Evolutionary conservation across 2,113 vertebrate species (phyloP), one percentile per base, ranked within the genome.

Genomic region (Dryoscopus gambensis): DNA sequence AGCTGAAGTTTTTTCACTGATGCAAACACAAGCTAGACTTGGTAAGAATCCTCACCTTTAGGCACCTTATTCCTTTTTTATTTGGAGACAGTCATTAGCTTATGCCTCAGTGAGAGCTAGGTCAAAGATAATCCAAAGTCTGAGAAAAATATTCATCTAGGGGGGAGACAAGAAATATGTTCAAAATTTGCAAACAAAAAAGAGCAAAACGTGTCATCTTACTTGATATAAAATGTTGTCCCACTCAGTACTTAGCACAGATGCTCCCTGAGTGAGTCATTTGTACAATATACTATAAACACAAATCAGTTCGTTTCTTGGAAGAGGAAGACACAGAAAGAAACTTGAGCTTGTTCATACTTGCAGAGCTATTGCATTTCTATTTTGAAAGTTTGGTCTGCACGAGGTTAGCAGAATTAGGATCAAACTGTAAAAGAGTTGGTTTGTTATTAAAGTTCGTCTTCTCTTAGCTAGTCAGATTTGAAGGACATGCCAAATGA

Each of bases 211-310:
- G 37, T 93, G 56, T 57, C 89, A 70, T 82, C 89, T 77, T 93
- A 73, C 82, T 94, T 69, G 82, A 80, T 76, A 79, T 21, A 87
- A 96, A 96, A 85, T 85, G 70, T 93, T 96, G 87, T 65, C 87
- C 87, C 52, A 87, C 95, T 94, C 84, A 82, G 25, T 83, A 69
- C 75, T 93, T 80, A 93, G 55, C 87, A 77, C 95, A 96, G 91
- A 96, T 96, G 93, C 87, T 96, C 65, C 49, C 62, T 30, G 31
- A 89, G 50, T 94, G 87, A 97, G 82, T 96, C 81, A 95, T 74
- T 96, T 90, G 15, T 86, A 21, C 84, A 91, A 91, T 79, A 83
- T 47, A 50, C 33, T 91, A 88, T 42, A 77, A 94, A 89, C 79
- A 90, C 37, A 87, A 73, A 90, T 95, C 57, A 86, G 28, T 84